These are phyloP conservation scores for Aldrovandia affinis DNA, from an alignment of 2,797 vertebrate species.

Conservation along the genomic window DNA sequence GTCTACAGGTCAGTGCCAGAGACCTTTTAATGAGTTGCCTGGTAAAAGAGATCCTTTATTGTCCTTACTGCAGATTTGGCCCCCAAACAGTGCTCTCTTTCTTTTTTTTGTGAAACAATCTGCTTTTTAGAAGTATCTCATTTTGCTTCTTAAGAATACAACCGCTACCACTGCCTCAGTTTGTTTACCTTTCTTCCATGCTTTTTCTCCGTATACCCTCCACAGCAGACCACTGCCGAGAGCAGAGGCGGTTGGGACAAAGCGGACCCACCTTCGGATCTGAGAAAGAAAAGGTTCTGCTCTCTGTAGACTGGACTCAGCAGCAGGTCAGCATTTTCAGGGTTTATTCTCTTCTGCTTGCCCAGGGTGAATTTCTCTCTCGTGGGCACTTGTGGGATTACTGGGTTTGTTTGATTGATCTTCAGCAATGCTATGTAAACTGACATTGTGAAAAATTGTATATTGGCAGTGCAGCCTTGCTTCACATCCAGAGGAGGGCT, in stretches of 20 bases:
- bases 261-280: constrained; percentile 7
- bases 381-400: background rate
- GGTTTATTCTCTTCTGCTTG: constrained; percentile 7
- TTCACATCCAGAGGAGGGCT: background rate
- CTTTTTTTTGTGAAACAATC: constrained; percentile 73
- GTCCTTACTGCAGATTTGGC: constrained; percentile 67
- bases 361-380: background rate
- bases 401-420: background rate
- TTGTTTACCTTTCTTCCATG: constrained; percentile 42
- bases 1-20: constrained; percentile 61
- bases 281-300: background rate
- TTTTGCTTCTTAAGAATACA: constrained; percentile 15
- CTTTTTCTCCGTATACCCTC: constrained; percentile 41
- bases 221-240: constrained; percentile 19
- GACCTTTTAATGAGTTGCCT: constrained; percentile 68
- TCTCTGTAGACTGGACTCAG: background rate
- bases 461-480: background rate
- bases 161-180: constrained; percentile 48
- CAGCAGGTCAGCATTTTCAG: constrained; percentile 15
- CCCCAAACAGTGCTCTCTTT: constrained; percentile 74
- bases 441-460: background rate
- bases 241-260: background rate
- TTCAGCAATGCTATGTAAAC: background rate
- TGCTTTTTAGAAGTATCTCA: constrained; percentile 53
- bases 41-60: constrained; percentile 75